Base-by-base conservation (phyloP, 37 sponge, comb jelly and placozoan genomes). In the Cliona cf. orientalis region DNA sequence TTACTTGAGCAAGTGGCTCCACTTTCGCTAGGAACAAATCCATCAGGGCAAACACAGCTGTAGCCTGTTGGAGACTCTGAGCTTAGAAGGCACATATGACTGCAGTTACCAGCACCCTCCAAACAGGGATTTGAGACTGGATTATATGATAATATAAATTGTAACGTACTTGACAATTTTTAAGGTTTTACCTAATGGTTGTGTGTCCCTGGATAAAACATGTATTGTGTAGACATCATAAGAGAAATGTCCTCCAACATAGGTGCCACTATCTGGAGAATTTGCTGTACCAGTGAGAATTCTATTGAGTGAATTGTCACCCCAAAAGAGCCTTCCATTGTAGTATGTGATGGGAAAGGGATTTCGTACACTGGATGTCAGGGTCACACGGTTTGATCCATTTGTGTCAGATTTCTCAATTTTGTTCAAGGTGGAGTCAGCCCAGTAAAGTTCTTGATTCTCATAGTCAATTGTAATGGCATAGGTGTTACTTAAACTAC, bases 371-470 rank as follows among this genome's bases (percentile, higher is more conserved):
- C 28, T 44, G 4, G 72, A 42, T 42, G 72, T 44, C 68, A 67
- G 17, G 4, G 39, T 67, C 36, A 25, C 33, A 3, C 87, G 75
- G n/a, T 78, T 60, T 3, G 69, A 35, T 2, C 79, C 79, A 44
- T 79, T 56, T n/a, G 66, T 29, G 31, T 66, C 66, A 11, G 79
- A 79, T 1, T 22, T 66, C 55, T 79, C 79, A 45, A 79, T 65
- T 33, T 66, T 66, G 22, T 66, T 46, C 53, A 65, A 11, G 1
- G 58, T 43, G 19, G 25, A 65, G 56, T 79, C 79, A 29, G 68
- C 55, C 79, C 79, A 79, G 22, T 79, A 79, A n/a, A 79, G 46
- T 5, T n/a, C 37, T 46, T 79, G 79, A 23, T 53, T 66, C 35
- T 43, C 55, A 55, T 66, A 46, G 46, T 79, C 79, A 1, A 79